Evolutionary conservation across 1,140 invertebrate species (phyloP), one percentile per base, ranked within the genome.

Genomic region (Plutomurus gul): DNA sequence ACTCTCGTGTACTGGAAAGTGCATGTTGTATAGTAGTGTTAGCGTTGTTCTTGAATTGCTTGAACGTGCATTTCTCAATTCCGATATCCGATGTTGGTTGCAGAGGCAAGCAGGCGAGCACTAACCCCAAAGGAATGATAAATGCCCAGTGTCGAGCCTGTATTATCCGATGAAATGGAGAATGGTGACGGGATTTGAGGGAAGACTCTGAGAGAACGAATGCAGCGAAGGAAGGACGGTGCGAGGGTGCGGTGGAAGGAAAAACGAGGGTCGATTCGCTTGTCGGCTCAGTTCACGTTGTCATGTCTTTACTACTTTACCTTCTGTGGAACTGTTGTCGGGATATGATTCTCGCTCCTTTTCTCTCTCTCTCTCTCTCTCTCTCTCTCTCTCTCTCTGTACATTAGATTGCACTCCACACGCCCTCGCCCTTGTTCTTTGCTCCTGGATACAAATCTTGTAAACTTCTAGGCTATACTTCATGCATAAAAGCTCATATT

Each of bases 401-500:
- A n/a, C n/a, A n/a, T n/a, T n/a, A n/a, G n/a, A n/a, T n/a, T n/a
- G n/a, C n/a, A n/a, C n/a, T n/a, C n/a, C n/a, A n/a, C n/a, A n/a
- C n/a, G 11, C 46, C 46, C n/a, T 16, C 11, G 6, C 51, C 51
- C 8, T 60, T 10, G 13, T 60, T 27, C 25, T 60, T 60, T 60
- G 20, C 51, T 56, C 51, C 51, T 5, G 20, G 51, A 60, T 60
- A 22, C 51, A 60, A 30, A 33, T 60, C 51, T 60, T 30, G 10
- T 27, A 33, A 60, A 30, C 25, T 25, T 33, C 25, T 60, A n/a
- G 10, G 51, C 33, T 60, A 60, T 60, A 60, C 25, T 60, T 60
- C 51, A 60, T 60, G 51, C 51, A 60, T 60, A 60, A 60, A 60
- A 60, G 51, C 51, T 60, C 51, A 60, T 60, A 60, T 60, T 60